These are phyloP conservation scores for Chrysomela aeneicollis DNA, from an alignment of 2,888 invertebrate species.

Conservation along the genomic window DNA sequence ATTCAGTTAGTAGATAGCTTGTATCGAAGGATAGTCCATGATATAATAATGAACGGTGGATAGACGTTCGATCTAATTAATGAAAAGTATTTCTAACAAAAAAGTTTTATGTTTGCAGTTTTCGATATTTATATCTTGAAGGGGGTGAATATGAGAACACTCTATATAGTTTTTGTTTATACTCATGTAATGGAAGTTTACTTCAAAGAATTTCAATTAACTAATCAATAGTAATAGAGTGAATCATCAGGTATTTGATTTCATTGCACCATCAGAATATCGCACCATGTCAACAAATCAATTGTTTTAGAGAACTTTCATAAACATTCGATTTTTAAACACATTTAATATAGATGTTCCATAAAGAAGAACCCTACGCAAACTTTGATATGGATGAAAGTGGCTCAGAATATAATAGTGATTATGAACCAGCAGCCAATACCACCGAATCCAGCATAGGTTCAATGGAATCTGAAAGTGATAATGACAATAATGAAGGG, in stretches of 20 bases:
- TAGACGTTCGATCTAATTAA: no score
- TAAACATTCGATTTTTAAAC: neutral
- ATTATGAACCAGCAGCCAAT: slow-evolving; percentile 54
- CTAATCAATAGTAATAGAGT: neutral
- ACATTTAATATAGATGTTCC: slow-evolving; percentile 30
- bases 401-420: slow-evolving; percentile 58
- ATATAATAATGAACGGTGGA: no score
- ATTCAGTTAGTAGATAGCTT: no score
- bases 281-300: neutral
- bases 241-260: neutral
- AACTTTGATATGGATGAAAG: slow-evolving; percentile 55
- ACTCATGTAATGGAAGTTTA: neutral
- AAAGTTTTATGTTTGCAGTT: no score
- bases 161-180: no score
- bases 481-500: slow-evolving; percentile 59
- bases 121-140: no score
- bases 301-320: neutral
- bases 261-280: slow-evolving; percentile 3
- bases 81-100: no score
- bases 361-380: slow-evolving; percentile 46
- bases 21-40: no score
- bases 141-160: no score
- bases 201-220: neutral
- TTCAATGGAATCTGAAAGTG: slow-evolving; percentile 56
- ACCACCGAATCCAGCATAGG: slow-evolving; percentile 54